A percentile compares a stretch with the other conserved stretches of the same genome.
These are phyloP conservation scores for Linyphia triangularis DNA, from an alignment of 2,888 invertebrate genomes.

Conservation along the genomic window DNA sequence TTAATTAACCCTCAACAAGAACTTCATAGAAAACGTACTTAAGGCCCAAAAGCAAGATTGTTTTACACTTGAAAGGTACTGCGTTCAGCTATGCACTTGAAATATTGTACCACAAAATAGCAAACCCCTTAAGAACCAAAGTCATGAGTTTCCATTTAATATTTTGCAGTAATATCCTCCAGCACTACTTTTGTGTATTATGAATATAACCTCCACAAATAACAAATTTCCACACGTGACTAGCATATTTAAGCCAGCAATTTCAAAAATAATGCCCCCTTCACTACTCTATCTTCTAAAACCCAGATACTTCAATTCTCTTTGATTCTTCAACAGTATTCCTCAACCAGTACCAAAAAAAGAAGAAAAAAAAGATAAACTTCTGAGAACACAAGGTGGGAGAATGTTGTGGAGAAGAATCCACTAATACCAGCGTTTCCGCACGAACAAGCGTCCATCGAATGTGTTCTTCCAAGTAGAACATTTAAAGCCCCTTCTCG, in stretches of 20 bases:
- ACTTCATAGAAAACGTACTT: too few relatives aligned
- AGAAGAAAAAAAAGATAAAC: too few relatives aligned
- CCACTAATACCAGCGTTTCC: slow-evolving; percentile 22
- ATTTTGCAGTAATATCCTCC: too few relatives aligned
- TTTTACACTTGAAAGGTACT: too few relatives aligned
- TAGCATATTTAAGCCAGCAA: background rate
- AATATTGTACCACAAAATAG: too few relatives aligned
- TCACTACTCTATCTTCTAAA: background rate
- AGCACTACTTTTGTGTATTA: too few relatives aligned
- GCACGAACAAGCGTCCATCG: slow-evolving; percentile 43
- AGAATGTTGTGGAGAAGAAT: background rate
- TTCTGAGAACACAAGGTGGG: background rate
- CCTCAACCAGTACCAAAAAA: slow-evolving; percentile 15
- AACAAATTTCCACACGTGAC: background rate
- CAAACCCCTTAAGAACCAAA: too few relatives aligned
- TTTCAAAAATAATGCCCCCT: background rate
- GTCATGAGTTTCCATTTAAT: too few relatives aligned
- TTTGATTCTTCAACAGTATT: slow-evolving; percentile 20
- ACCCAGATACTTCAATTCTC: slow-evolving; percentile 18
- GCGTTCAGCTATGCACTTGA: too few relatives aligned
- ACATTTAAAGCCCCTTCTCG: slow-evolving; percentile 48
- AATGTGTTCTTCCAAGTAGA: slow-evolving; percentile 56
- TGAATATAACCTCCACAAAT: background rate
- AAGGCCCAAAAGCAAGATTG: too few relatives aligned
- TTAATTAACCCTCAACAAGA: too few relatives aligned